phyloP scores from a whole-genome alignment of 2,113 vertebrate species.

The Charina bottae region DNA sequence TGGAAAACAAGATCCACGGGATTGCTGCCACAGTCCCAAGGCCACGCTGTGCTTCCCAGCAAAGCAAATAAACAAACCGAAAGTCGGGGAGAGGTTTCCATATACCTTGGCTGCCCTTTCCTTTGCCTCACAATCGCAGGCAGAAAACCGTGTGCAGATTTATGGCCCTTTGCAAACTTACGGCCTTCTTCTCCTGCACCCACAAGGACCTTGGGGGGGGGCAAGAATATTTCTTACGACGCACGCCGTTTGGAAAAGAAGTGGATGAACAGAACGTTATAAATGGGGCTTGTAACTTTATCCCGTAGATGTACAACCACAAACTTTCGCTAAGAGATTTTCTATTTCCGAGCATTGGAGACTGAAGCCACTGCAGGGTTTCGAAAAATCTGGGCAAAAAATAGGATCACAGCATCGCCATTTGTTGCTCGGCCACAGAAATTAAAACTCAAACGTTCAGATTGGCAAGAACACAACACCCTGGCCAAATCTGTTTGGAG shows the following conservation, averaged over 20 bases:
- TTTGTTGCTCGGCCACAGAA: background rate
- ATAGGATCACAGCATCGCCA: background rate
- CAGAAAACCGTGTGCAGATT: background rate
- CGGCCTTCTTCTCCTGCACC: background rate
- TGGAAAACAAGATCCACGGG: background rate
- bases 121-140: no score
- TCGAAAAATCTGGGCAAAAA: background rate
- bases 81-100: background rate
- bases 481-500: background rate
- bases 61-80: background rate
- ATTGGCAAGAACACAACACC: background rate
- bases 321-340: background rate
- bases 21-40: background rate
- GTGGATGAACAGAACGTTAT: background rate
- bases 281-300: background rate
- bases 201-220: background rate
- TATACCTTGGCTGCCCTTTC: no score
- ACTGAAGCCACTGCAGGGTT: background rate
- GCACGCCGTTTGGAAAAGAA: background rate
- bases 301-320: background rate
- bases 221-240: background rate
- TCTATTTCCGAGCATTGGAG: background rate
- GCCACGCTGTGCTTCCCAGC: background rate
- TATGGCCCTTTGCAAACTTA: background rate
- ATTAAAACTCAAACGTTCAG: background rate